phyloP scores from a whole-genome alignment of 2,113 vertebrate species.

The Scomber japonicus region DNA sequence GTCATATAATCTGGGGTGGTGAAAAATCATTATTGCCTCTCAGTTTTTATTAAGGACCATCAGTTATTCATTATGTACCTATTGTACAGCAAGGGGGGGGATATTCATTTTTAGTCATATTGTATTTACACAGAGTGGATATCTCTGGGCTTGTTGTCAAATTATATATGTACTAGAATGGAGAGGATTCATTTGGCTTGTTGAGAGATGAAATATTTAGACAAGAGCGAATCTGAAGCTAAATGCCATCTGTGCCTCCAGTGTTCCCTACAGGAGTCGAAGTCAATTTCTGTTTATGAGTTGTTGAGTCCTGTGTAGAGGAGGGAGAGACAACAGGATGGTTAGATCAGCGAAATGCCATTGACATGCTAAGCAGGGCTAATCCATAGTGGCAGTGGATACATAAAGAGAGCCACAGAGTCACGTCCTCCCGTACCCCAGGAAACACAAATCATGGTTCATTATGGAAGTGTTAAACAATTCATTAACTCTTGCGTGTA shows the following conservation, averaged over 20 bases:
- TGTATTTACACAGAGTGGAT: conserved; percentile 67
- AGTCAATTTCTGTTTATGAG: conserved; percentile 81
- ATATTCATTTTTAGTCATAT: conserved; percentile 70
- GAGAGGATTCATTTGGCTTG: conserved; percentile 79
- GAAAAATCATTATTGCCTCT: conserved; percentile 68
- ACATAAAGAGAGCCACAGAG: conserved; percentile 68
- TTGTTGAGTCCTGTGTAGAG: conserved; percentile 70
- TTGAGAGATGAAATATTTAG: conserved; percentile 82
- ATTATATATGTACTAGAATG: conserved; percentile 78
- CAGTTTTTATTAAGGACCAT: conserved; percentile 74
- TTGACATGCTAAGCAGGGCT: conserved; percentile 71
- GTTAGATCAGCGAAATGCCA: conserved; percentile 77
- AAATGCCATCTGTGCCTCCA: conserved; percentile 81
- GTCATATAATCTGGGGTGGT: conserved; percentile 45
- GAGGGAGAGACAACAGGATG: conserved; percentile 70
- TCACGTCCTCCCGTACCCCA: conserved; percentile 65
- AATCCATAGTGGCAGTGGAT: conserved; percentile 76
- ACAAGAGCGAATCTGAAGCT: conserved; percentile 76
- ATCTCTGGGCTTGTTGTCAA: conserved; percentile 73
- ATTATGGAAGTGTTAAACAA: conserved; percentile 71
- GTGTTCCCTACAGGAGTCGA: conserved; percentile 78
- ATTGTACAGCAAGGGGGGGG: conserved; percentile 64
- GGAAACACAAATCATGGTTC: conserved; percentile 73
- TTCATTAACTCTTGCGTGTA: conserved; percentile 61
- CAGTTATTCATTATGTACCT: conserved; percentile 72